Evolutionary conservation across 2,888 invertebrate genomes (phyloP).

Genomic region (Drosophila glabriapex): DNA sequence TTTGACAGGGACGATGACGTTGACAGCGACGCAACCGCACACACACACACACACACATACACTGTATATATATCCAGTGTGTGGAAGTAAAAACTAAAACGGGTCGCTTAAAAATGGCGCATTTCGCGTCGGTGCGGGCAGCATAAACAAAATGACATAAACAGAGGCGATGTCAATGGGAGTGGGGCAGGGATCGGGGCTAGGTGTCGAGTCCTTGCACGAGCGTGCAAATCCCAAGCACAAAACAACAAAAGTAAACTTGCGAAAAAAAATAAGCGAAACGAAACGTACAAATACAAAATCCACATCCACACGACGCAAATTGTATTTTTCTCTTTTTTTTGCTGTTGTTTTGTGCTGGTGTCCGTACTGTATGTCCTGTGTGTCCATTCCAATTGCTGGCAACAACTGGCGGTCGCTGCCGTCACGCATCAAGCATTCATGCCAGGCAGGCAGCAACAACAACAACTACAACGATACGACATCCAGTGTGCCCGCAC

Average conservation of each 20-base stretch:
- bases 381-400: slow-evolving; percentile 72
- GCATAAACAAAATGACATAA: slow-evolving; percentile 74
- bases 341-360: slow-evolving; percentile 30
- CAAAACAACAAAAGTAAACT: slow-evolving; percentile 63
- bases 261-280: slow-evolving; percentile 41
- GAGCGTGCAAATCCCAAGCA: slow-evolving; percentile 70
- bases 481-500: slow-evolving; percentile 27
- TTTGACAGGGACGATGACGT: slow-evolving; percentile 14
- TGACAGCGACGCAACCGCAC: slow-evolving; percentile 25
- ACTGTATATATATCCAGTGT: neutral
- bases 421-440: slow-evolving; percentile 80
- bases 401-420: slow-evolving; percentile 78
- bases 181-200: slow-evolving; percentile 1
- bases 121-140: slow-evolving; percentile 62
- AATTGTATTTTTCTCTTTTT: slow-evolving; percentile 64
- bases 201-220: slow-evolving; percentile 72
- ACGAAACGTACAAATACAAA: slow-evolving; percentile 58
- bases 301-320: slow-evolving; percentile 69
- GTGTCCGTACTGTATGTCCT: slow-evolving; percentile 52
- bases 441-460: slow-evolving; percentile 62
- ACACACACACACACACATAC: neutral
- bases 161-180: slow-evolving; percentile 50
- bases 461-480: slow-evolving; percentile 35
- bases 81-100: slow-evolving; percentile 54
- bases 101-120: slow-evolving; percentile 61